Evolutionary conservation across 2,888 invertebrate genomes (phyloP).

Genomic region (Theristus sp.): DNA sequence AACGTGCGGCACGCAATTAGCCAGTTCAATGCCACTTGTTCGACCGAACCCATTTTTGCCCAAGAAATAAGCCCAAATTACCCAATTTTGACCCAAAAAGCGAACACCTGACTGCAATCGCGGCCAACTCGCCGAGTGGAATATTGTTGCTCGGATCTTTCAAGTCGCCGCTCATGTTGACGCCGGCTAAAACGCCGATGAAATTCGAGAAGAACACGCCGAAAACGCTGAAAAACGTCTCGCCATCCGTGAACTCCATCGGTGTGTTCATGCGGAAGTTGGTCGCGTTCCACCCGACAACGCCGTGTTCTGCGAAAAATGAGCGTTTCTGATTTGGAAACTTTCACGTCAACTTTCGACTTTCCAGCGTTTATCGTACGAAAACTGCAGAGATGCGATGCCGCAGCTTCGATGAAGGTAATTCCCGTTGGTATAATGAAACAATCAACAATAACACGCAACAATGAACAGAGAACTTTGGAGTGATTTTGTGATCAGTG

Average conservation of each 20-base stretch:
- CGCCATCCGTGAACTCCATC: slow-evolving; percentile 49
- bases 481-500: too few relatives aligned
- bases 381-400: background rate
- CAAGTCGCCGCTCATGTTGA: slow-evolving; percentile 94
- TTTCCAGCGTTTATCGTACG: background rate
- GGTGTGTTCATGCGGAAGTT: slow-evolving; percentile 46
- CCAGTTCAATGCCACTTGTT: too few relatives aligned
- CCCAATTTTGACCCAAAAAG: background rate
- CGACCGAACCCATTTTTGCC: too few relatives aligned
- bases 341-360: too few relatives aligned
- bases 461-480: too few relatives aligned
- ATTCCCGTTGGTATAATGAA: too few relatives aligned
- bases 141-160: slow-evolving; percentile 75
- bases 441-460: too few relatives aligned
- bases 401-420: too few relatives aligned
- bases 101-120: slow-evolving; percentile 71
- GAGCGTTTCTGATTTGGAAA: background rate
- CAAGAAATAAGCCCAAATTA: background rate
- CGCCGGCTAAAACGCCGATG: slow-evolving; percentile 85
- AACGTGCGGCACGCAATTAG: too few relatives aligned
- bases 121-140: slow-evolving; percentile 78
- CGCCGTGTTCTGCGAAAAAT: slow-evolving; percentile 48
- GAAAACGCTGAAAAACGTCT: slow-evolving; percentile 85
- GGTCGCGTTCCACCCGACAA: slow-evolving; percentile 63
- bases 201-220: slow-evolving; percentile 94